Percentiles rank a stretch among this genome's conserved stretches.
These are phyloP conservation scores for Xestoiulus laeticollis DNA, from an alignment of 2,888 invertebrate species.

Conservation along the genomic window DNA sequence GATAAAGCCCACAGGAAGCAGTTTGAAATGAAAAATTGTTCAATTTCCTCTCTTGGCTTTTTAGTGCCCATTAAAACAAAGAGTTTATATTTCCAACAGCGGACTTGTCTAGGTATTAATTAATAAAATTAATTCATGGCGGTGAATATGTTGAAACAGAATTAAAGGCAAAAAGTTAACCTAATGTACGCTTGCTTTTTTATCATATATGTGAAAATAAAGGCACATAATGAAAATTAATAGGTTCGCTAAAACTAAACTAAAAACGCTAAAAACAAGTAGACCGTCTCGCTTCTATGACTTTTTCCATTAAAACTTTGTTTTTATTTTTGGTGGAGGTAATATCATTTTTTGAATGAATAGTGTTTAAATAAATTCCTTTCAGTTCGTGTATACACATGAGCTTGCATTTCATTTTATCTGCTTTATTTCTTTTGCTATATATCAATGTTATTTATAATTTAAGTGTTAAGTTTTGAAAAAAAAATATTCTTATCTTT, in stretches of 20 bases:
- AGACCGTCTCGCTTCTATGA: not conserved
- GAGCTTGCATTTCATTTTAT: too few species aligned
- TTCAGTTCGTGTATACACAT: too few species aligned
- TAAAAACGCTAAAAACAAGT: not conserved
- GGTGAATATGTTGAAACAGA: not conserved
- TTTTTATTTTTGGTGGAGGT: not conserved
- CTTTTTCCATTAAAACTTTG: not conserved
- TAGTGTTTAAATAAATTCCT: too few species aligned
- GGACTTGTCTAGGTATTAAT: not conserved
- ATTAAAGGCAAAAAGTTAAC: not conserved
- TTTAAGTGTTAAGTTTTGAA: too few species aligned
- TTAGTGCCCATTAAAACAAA: constrained; percentile 29
- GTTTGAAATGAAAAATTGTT: constrained; percentile 16
- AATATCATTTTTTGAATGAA: too few species aligned
- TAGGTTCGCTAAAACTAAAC: not conserved
- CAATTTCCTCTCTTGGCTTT: constrained; percentile 1
- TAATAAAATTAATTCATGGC: not conserved
- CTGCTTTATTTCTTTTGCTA: too few species aligned
- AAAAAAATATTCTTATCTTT: too few species aligned
- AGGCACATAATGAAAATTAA: not conserved
- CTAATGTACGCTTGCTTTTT: not conserved
- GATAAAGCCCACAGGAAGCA: not conserved
- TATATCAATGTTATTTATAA: too few species aligned
- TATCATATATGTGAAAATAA: not conserved
- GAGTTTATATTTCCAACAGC: not conserved